Evolutionary conservation across 2,888 invertebrate species (phyloP), one percentile per base, ranked within the genome.

Genomic region (Panopea generosa): DNA sequence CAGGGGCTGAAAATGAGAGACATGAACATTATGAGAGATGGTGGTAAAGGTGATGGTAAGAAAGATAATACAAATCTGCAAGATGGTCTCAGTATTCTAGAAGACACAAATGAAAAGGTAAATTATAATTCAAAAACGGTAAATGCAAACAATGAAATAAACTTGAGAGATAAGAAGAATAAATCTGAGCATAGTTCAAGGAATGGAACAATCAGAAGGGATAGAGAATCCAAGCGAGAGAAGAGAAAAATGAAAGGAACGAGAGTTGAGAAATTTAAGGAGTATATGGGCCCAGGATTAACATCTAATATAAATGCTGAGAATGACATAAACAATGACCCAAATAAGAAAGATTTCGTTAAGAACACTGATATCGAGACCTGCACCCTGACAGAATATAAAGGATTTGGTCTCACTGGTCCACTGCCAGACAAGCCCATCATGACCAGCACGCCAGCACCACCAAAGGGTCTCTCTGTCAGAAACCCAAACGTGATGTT

Each of bases 241-340:
- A 69, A 59, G 53, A 65, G 26, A 27, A 67, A 75, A 40, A 45
- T 45, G 33, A 76, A 67, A 45, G 74, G 78, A 20, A 70, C 70
- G 18, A 74, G 68, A 43, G 61, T 47, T 24, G 69, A 73, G 18
- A 80, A 76, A 26, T 80, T 69, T 27, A 80, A 76, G 49, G 80
- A 80, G 53, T 80, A 80, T 20, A 55, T 76, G 62, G 80, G 80
- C 20, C 80, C 80, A 24, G 80, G 80, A 6, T 55, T 76, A 20
- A 79, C 79, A 29, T 56, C 70, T 18, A 56, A 63, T 38, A 4
- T 65, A 4, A 49, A 50, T 18, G 22, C 66, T 27, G 61, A 60
- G 45, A 53, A 55, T 45, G 55, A 72, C 24, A 38, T 18, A n/a
- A 16, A 18, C 33, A 27, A 20, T 45, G 40, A 52, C 18, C 7